These are phyloP conservation scores for Phocides pigmalion DNA, from an alignment of 1,140 invertebrate genomes.

Conservation along the genomic window DNA sequence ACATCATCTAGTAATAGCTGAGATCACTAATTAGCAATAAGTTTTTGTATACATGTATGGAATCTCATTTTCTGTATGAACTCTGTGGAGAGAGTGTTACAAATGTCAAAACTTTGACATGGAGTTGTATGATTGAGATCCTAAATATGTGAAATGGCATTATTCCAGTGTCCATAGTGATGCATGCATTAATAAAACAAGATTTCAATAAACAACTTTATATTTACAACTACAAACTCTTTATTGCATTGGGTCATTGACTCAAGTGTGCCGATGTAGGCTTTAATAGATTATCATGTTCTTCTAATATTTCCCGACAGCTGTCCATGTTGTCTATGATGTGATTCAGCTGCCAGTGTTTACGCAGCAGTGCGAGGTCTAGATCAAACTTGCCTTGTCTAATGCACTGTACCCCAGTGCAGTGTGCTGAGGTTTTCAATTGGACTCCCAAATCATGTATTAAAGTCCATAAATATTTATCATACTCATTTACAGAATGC, in stretches of 20 bases:
- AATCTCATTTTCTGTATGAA: too few relatives aligned
- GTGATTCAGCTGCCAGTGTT: constrained; percentile 91
- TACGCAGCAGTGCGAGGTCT: constrained; percentile 89
- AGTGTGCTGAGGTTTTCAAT: constrained; percentile 91
- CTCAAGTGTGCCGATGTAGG: constrained; percentile 65
- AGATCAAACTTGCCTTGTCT: constrained; percentile 93
- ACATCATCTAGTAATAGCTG: constrained; percentile 46
- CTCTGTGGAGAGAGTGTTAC: too few relatives aligned
- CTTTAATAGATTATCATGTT: constrained; percentile 81
- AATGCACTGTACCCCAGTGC: constrained; percentile 91
- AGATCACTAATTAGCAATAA: background rate
- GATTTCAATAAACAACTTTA: background rate
- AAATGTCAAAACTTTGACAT: too few relatives aligned
- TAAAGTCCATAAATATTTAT: constrained; percentile 89
- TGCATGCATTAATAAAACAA: too few relatives aligned
- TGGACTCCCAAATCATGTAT: constrained; percentile 92
- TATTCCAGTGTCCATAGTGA: too few relatives aligned
- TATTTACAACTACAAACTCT: constrained; percentile 26
- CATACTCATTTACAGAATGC: constrained; percentile 92
- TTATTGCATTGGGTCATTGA: constrained; percentile 34
- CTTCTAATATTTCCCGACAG: constrained; percentile 82
- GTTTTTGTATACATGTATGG: too few relatives aligned
- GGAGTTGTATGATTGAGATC: too few relatives aligned
- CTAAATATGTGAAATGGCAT: too few relatives aligned
- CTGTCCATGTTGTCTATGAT: constrained; percentile 89